Evolutionary conservation across 1,140 invertebrate species (phyloP), one percentile per base, ranked within the genome.

Genomic region (Calliopsis andreniformis): DNA sequence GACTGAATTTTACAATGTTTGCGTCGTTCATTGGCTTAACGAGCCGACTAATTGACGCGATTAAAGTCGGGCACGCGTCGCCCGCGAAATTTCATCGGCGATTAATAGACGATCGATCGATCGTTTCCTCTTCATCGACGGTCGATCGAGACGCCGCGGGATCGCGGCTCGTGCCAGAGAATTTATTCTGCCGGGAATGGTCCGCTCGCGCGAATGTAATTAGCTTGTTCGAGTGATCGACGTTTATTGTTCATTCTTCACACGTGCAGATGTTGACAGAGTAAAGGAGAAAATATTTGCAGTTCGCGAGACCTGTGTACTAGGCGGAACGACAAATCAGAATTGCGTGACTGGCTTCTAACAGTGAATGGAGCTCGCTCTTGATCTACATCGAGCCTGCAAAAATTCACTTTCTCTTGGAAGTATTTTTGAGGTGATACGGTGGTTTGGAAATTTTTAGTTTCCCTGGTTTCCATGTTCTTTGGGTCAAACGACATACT

Each of bases 161-260:
- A 58, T 55, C 56, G 14, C 30, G 3, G 20, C 61, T 67, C 49
- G 49, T 75, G 49, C 62, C 62, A 47, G 51, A 28, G 56, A 56
- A n/a, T n/a, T 56, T 66, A 43, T 39, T 67, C 39, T 30, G 51
- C 35, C 47, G 61, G 39, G 39, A 62, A 43, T 14, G 42, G 32
- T 68, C 39, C 55, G 42, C 53, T 73, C 63, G 32, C 63, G 64
- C 63, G 66, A 58, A 68, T 68, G 42, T 68, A 76, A 76, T 76
- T 76, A 76, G 72, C 64, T 68, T 39, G 72, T 68, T 62, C 53
- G 72, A 67, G 43, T 68, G 64, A 67, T 75, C 63, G 71, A 68
- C 72, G 62, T 76, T 58, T 63, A 68, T 68, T 76, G 64, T 67
- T 23, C 64, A 68, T 63, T 56, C 39, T 39, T 67, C 51, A 23